Conservation (phyloP, 2,888 invertebrate genomes). For the Willowsia nigromaculata region DNA sequence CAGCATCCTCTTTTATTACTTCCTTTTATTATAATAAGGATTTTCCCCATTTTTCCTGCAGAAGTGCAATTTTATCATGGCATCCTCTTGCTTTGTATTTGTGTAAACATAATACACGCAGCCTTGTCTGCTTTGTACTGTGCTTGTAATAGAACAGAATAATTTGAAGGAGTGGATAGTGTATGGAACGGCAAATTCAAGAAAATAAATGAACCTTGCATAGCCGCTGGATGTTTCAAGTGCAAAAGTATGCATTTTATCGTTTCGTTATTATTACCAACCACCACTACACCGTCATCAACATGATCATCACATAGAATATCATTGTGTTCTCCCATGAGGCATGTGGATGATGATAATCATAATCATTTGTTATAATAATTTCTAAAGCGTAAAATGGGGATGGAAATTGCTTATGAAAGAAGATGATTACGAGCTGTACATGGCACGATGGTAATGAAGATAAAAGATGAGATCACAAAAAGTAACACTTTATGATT, state of each 20-base stretch:
- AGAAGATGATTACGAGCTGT: conserved; percentile 1
- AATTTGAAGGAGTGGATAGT: neutral
- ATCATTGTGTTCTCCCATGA: too few relatives aligned
- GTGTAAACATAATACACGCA: neutral
- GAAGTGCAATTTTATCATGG: neutral
- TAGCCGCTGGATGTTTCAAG: conserved; percentile 1
- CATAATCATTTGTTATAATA: conserved; percentile 44
- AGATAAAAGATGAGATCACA: conserved; percentile 43
- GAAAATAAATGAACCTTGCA: neutral
- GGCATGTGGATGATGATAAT: conserved; percentile 27
- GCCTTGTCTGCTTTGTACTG: neutral
- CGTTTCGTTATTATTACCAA: conserved; percentile 1
- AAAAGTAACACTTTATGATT: neutral
- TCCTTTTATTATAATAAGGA: conserved; percentile 26
- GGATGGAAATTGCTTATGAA: conserved; percentile 26
- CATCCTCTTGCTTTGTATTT: neutral
- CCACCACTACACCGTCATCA: neutral
- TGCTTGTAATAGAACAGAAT: neutral
- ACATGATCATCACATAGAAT: neutral
- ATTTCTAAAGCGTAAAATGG: conserved; percentile 60
- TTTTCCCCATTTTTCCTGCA: conserved; percentile 33
- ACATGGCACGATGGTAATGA: conserved; percentile 14
- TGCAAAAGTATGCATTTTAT: conserved; percentile 25
- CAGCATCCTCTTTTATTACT: conserved; percentile 29
- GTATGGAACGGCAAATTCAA: neutral